Base-by-base conservation (phyloP, 92 coral and sea anemone genomes). In the Epizoanthus fatuus region DNA sequence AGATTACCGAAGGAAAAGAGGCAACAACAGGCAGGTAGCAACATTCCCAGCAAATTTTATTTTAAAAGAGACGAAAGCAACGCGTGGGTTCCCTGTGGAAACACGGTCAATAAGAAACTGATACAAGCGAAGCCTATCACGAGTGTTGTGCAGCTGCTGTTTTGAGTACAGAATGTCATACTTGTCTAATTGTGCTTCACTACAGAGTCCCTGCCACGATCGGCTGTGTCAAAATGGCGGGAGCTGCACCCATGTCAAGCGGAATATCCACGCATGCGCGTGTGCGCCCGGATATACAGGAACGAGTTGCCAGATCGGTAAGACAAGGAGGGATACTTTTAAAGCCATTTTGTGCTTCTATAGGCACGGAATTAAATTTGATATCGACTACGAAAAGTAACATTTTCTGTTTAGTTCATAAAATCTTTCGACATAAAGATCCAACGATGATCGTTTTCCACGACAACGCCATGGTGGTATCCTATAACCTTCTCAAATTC, bases 221-320 rank as follows among this genome's bases (percentile, higher is more conserved):
- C 6, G n/a, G 8, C 42, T 13, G 40, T 66, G 72, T 37, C 72
- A 35, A 37, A 66, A 66, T 66, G 72, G 72, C 11, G 72, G 72
- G 19, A 66, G 47, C 3, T 66, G 72, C 40, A 44, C 29, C 16
- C 49, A 66, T 14, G 49, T 66, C 72, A 66, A 66, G 72, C 75
- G 75, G 7, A 14, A 70, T n/a, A 39, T 42, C 13, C 49, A 70
- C 75, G 57, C 75, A 70, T 70, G 75, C 75, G 57, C 75, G 5
- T 70, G 75, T 70, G 7, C 32, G 57, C 57, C 57, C 1, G 75
- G 75, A 14, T 70, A 45, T 45, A 40, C 57, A 70, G 75, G 75
- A 70, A 6, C 32, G 49, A 70, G 49, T 13, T 70, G 75, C 56
- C 57, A 45, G 57, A 70, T 70, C 17, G 75, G 75, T 70, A 3